Conservation (phyloP, 2,113 vertebrate genomes). For the Otis tarda region DNA sequence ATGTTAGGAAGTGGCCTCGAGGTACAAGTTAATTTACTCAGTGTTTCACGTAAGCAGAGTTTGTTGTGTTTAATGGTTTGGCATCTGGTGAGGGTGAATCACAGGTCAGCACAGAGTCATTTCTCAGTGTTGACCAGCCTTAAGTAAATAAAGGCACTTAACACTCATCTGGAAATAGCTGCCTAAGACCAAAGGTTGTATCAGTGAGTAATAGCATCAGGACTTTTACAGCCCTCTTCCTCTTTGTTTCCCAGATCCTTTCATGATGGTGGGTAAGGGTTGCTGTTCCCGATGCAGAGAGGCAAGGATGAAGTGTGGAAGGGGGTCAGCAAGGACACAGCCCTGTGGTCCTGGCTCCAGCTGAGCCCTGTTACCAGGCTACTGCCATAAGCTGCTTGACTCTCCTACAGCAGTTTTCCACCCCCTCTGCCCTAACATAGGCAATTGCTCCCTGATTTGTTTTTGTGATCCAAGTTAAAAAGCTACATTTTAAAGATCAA, state of each 20-base stretch:
- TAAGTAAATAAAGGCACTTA: not conserved
- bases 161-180: not conserved
- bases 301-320: accelerated
- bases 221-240: not conserved
- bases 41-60: not conserved
- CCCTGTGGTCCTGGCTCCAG: not conserved
- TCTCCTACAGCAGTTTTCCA: not conserved
- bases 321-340: not conserved
- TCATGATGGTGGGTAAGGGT: accelerated
- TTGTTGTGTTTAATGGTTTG: not conserved
- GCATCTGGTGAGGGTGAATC: not conserved
- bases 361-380: not conserved
- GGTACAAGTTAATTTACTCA: not conserved
- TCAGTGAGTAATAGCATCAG: not conserved
- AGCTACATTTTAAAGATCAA: not conserved
- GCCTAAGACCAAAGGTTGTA: not conserved
- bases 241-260: not conserved
- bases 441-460: not conserved
- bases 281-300: not conserved
- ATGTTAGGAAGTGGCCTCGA: not conserved
- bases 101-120: not conserved
- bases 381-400: not conserved
- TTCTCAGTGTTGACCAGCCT: not conserved
- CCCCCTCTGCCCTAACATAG: not conserved
- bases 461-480: not conserved